A percentile compares a stretch with the other conserved stretches of the same genome.
phyloP scores from a whole-genome alignment of 2,888 invertebrate species.

The Drosophila meridiana region DNA sequence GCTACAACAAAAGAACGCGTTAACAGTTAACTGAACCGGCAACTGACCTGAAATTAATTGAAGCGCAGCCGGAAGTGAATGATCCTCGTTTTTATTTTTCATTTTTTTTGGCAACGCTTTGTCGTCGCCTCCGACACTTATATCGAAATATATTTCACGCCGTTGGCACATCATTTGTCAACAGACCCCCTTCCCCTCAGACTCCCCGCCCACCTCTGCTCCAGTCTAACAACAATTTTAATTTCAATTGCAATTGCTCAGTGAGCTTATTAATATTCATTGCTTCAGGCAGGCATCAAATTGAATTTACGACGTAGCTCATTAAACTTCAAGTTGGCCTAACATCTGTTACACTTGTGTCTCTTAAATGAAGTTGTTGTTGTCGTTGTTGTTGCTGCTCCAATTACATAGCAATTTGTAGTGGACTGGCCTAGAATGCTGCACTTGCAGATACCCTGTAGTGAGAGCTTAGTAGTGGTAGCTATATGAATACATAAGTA shows the following conservation, averaged over 20 bases:
- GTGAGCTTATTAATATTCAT: conserved; percentile 75
- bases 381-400: conserved; percentile 9
- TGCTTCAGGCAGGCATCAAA: conserved; percentile 55
- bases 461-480: not conserved
- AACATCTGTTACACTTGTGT: conserved; percentile 62
- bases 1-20: conserved; percentile 47
- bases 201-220: not conserved
- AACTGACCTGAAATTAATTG: conserved; percentile 56
- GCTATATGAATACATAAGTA: not conserved
- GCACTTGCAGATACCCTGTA: not conserved
- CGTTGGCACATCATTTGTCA: conserved; percentile 67
- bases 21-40: conserved; percentile 67
- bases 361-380: not conserved
- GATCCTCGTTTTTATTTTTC: conserved; percentile 8
- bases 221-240: conserved; percentile 1
- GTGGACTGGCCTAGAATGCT: not conserved
- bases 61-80: conserved; percentile 51
- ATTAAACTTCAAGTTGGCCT: conserved; percentile 65
- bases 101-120: conserved; percentile 52
- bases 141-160: conserved; percentile 53
- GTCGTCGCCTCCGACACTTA: conserved; percentile 19
- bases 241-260: conserved; percentile 65
- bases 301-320: conserved; percentile 58
- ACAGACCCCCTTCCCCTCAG: conserved; percentile 12
- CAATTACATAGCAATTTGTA: conserved; percentile 42